These are phyloP conservation scores for Euborellia annulipes DNA, from an alignment of 1,140 invertebrate species.

Conservation along the genomic window DNA sequence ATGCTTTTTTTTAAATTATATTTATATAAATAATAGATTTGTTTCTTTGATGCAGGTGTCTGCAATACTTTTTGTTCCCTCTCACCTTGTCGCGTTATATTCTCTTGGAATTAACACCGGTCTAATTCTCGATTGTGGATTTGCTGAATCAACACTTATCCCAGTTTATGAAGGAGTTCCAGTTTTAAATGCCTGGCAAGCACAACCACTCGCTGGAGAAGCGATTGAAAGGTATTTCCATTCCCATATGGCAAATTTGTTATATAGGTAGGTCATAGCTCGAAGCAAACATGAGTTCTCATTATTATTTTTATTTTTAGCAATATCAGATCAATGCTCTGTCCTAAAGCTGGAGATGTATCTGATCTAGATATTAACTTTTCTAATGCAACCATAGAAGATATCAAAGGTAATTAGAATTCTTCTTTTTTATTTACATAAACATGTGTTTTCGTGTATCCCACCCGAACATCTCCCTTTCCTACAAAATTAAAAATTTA, in stretches of 20 bases:
- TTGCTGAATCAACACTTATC: constrained; percentile 60
- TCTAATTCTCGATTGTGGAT: constrained; percentile 76
- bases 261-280: too few relatives aligned
- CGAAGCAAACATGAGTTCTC: too few relatives aligned
- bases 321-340: constrained; percentile 29
- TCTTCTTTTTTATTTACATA: too few relatives aligned
- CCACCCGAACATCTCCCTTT: too few relatives aligned
- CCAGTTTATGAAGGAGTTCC: constrained; percentile 76
- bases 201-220: constrained; percentile 50
- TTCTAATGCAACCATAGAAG: constrained; percentile 6
- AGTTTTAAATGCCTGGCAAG: constrained; percentile 61
- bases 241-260: background rate
- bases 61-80: constrained; percentile 53
- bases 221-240: constrained; percentile 42
- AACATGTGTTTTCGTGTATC: too few relatives aligned
- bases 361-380: background rate
- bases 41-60: constrained; percentile 39
- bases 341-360: constrained; percentile 26
- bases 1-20: too few relatives aligned
- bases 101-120: constrained; percentile 61
- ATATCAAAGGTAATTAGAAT: constrained; percentile 14
- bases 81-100: constrained; percentile 61
- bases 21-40: too few relatives aligned
- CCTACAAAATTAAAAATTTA: too few relatives aligned
- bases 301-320: constrained; percentile 22